Evolutionary conservation across 2,888 invertebrate species (phyloP), one percentile per base, ranked within the genome.

Genomic region (Diachrysia chrysitis): DNA sequence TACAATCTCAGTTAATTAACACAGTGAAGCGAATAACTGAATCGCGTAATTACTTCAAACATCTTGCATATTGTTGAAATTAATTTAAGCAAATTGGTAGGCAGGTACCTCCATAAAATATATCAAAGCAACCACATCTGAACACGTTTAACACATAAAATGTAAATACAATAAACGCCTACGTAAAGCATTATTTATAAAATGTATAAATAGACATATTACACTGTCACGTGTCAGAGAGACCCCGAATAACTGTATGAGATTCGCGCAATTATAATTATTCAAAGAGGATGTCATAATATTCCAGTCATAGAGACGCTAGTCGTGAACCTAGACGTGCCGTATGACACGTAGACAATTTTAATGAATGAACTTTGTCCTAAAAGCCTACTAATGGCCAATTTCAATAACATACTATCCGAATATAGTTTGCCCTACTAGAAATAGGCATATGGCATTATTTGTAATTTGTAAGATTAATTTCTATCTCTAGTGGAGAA

Each of bases 121-220:
- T 58, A 48, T 25, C 21, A 21, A 35, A 2, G 12, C 1, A 17
- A 54, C 64, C 58, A 69, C 58, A 57, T 21, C 48, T 48, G 58
- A 66, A 60, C 57, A 71, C 57, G 63, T 71, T 66, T n/a, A 46
- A 42, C 66, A 71, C 42, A 21, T 63, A 42, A 46, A 58, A 21
- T 21, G 17, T 19, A 12, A 19, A 21, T 10, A 51, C 19, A 51
- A 21, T 55, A n/a, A 56, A 46, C 37, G 48, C 35, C 42, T 19
- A 16, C 19, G 48, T 54, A 63, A 66, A 58, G 42, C 48, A n/a
- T n/a, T n/a, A n/a, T n/a, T n/a, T 5, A 25, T 25, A 25, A 25
- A 25, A 25, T 25, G n/a, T 25, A 5, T 5, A 25, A 3, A 25
- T 25, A 25, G 5, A 56, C 37, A 25, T 66, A 55, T 62, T 58